Percentiles rank a stretch among this genome's conserved stretches.
phyloP scores from a whole-genome alignment of 1,140 invertebrate species.

The Coptotermes formosanus region DNA sequence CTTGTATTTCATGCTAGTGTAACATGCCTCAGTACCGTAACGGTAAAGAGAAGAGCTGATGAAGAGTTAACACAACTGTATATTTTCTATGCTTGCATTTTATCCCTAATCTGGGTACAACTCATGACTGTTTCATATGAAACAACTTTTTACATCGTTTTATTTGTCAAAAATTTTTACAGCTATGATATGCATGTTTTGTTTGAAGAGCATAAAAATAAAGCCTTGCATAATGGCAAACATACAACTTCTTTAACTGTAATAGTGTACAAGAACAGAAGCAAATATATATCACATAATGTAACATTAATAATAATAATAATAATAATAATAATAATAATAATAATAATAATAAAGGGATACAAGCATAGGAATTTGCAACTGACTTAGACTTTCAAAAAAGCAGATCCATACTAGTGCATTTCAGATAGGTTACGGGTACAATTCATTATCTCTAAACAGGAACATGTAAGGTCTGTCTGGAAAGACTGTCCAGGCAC shows the following conservation, averaged over 20 bases:
- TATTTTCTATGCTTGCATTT: slow-evolving; percentile 17
- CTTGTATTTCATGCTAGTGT: neutral
- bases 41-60: neutral
- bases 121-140: slow-evolving; percentile 18
- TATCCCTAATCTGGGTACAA: slow-evolving; percentile 11
- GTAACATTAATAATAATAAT: slow-evolving; percentile 24
- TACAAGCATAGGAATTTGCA: slow-evolving; percentile 35
- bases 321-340: neutral
- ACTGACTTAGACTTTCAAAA: slow-evolving; percentile 35
- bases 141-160: slow-evolving; percentile 58
- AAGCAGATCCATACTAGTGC: slow-evolving; percentile 36
- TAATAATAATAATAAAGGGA: slow-evolving; percentile 21
- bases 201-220: slow-evolving; percentile 56
- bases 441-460: slow-evolving; percentile 31
- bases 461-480: slow-evolving; percentile 29
- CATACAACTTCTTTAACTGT: slow-evolving; percentile 33
- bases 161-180: slow-evolving; percentile 72
- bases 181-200: slow-evolving; percentile 85
- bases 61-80: slow-evolving; percentile 1
- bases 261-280: slow-evolving; percentile 33
- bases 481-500: neutral
- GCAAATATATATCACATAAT: slow-evolving; percentile 35
- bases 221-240: slow-evolving; percentile 37
- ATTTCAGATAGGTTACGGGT: slow-evolving; percentile 33
- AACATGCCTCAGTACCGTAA: neutral